Evolutionary conservation across 2,797 vertebrate species (phyloP).

Genomic region (Macroramphosus scolopax): DNA sequence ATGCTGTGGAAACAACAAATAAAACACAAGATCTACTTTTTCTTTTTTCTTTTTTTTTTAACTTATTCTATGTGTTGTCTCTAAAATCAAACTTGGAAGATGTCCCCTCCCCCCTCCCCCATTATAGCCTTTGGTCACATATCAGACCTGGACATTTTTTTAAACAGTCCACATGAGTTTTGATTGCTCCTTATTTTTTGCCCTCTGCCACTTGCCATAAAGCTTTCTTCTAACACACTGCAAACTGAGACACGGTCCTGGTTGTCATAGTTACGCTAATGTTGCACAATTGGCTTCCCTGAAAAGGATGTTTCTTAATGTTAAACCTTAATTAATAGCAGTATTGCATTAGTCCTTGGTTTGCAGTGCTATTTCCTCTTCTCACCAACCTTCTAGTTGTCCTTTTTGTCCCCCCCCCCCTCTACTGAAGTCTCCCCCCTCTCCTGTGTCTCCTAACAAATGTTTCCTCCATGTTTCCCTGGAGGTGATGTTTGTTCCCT

Average conservation of each 20-base stretch:
- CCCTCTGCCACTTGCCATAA: slow-evolving; percentile 57
- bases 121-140: slow-evolving; percentile 67
- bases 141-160: slow-evolving; percentile 68
- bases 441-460: slow-evolving; percentile 69
- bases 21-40: slow-evolving; percentile 80
- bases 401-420: slow-evolving; percentile 47
- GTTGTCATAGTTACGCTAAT: slow-evolving; percentile 1
- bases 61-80: slow-evolving; percentile 74
- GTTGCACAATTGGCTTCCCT: slow-evolving; percentile 25
- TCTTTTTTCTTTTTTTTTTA: slow-evolving; percentile 62
- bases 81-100: slow-evolving; percentile 77
- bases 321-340: too few relatives aligned
- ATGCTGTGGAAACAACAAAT: slow-evolving; percentile 77
- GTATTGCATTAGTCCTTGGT: too few relatives aligned
- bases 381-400: slow-evolving; percentile 61
- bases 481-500: slow-evolving; percentile 73
- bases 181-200: slow-evolving; percentile 57
- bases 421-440: slow-evolving; percentile 56
- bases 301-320: too few relatives aligned
- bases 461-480: slow-evolving; percentile 68
- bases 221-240: slow-evolving; percentile 58
- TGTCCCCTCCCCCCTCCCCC: slow-evolving; percentile 43
- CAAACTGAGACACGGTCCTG: slow-evolving; percentile 62
- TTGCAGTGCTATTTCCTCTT: slow-evolving; percentile 70
- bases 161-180: slow-evolving; percentile 60